Base-by-base conservation (phyloP, 2,113 vertebrate species). In the Salvelinus namaycush region DNA sequence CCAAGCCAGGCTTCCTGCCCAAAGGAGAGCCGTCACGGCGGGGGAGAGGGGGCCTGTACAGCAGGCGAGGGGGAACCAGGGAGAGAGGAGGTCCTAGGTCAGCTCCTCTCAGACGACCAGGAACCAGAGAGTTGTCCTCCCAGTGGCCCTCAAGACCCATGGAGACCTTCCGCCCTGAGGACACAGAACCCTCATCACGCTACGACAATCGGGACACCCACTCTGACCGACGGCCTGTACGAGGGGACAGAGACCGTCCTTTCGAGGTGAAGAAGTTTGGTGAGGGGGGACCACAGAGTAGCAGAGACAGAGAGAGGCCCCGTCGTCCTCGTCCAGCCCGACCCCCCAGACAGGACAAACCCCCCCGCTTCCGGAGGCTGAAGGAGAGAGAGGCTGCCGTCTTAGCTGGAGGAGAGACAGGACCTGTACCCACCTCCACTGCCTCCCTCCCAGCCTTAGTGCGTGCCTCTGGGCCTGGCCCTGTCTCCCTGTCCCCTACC, bases 281-380 rank as follows among this genome's bases (percentile, higher is more conserved):
- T 85, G 98, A 98, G 0, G 91, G 92, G 1, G 95, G 93, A 78
- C 84, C 85, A 65, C 96, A 96, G 79, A 90, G 92, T 90, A 80
- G 92, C 89, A 83, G 96, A 85, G 98, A 99, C 89, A 83, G 96
- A 85, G 98, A 99, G 69, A 93, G 96, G 34, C 97, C 97, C 20
- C 94, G 98, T 60, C 93, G 97, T 72, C 96, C 98, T 31, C 92
- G 98, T 18, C 97, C 98, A 59, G 95, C 97, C 0, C 91, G 98
- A 26, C 98, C 98, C 49, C 98, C 98, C 0, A 94, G 97, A 75
- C 98, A 99, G 72, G 98, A 99, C 88, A 99, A 99, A 64, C 98
- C 98, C 0, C 98, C 98, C 0, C 94, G 98, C 64, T 99, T 99
- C 77, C 93, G 98, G 34, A 92, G 98, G 34, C 93, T 99, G 29